A percentile compares a stretch with the other conserved stretches of the same genome.
Conservation (phyloP, 2,113 vertebrate species). For the Mesocricetus auratus region DNA sequence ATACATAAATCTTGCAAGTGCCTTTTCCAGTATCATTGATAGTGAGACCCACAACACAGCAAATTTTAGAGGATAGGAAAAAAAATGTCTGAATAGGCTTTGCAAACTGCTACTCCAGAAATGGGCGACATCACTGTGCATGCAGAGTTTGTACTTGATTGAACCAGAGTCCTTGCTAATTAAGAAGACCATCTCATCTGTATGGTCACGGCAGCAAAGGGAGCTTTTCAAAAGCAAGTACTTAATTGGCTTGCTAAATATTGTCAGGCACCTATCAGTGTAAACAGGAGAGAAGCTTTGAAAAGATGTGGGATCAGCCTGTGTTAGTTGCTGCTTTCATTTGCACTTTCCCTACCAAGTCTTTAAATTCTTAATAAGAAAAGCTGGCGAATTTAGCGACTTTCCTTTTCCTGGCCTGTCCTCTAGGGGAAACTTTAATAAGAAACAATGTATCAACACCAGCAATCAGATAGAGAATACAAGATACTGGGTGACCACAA, state of each 20-base stretch:
- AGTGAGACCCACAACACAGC: constrained; percentile 76
- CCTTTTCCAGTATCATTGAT: constrained; percentile 65
- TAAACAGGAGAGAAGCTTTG: constrained; percentile 39
- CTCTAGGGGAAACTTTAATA: constrained; percentile 78
- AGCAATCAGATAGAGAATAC: constrained; percentile 15
- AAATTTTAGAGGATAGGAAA: constrained; percentile 48
- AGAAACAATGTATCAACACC: constrained; percentile 68
- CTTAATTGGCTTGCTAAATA: constrained; percentile 50
- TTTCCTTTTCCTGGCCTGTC: constrained; percentile 81
- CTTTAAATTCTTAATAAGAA: constrained; percentile 70
- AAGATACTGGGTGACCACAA: constrained; percentile 40
- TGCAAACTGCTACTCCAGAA: constrained; percentile 42
- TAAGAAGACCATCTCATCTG: constrained; percentile 29
- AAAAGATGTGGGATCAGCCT: constrained; percentile 41
- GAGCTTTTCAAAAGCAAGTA: constrained; percentile 16
- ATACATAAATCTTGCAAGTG: constrained; percentile 42
- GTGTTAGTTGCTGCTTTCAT: constrained; percentile 32
- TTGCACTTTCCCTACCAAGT: constrained; percentile 32
- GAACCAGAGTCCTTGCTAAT: constrained; percentile 27
- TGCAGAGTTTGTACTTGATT: constrained; percentile 16
- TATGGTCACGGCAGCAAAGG: neutral
- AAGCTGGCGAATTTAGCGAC: constrained; percentile 58
- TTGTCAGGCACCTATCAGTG: constrained; percentile 15
- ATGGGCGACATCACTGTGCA: neutral
- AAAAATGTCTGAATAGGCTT: constrained; percentile 43